phyloP scores from a whole-genome alignment of 2,113 vertebrate species.

The Chinchilla lanigera region DNA sequence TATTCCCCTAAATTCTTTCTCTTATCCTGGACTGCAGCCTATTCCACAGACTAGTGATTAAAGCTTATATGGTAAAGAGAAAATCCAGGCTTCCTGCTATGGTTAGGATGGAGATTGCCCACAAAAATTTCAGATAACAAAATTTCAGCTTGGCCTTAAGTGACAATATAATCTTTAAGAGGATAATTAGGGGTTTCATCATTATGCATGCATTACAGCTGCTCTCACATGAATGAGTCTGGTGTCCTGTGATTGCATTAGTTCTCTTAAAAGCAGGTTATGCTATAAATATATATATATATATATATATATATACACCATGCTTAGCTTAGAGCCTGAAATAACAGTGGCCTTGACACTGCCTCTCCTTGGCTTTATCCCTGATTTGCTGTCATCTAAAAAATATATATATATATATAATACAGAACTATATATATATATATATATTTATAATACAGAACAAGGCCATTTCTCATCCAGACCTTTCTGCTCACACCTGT shows the following conservation, averaged over 20 bases:
- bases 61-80: not conserved
- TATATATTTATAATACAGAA: not conserved
- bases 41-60: no score
- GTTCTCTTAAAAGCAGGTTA: not conserved
- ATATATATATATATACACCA: no score
- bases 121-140: not conserved
- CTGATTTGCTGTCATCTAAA: not conserved
- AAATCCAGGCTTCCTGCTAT: no score
- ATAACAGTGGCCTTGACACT: not conserved
- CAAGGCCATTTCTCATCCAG: no score
- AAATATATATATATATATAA: no score
- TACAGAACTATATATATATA: no score
- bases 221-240: not conserved
- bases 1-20: no score
- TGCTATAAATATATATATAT: not conserved
- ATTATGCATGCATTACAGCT: not conserved
- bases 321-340: not conserved
- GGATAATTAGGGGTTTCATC: not conserved
- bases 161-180: not conserved
- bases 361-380: accelerated
- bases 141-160: not conserved
- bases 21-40: not conserved
- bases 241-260: not conserved
- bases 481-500: not conserved
- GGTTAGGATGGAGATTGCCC: not conserved